Conservation (phyloP, 2,113 vertebrate species). For the Platichthys flesus region DNA sequence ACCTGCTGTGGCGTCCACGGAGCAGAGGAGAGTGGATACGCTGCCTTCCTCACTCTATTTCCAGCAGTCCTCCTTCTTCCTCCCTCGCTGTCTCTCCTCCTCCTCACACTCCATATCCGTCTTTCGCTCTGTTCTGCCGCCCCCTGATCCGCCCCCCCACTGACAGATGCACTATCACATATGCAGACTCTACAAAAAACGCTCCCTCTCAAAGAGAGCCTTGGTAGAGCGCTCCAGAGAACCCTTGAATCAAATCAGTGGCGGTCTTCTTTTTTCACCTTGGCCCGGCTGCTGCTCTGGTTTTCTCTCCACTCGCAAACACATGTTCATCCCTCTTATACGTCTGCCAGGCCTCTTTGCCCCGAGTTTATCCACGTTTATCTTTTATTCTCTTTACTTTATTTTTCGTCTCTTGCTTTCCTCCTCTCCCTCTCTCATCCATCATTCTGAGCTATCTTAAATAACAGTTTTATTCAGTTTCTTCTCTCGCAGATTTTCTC, state of each 20-base stretch:
- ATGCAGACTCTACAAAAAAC: slow-evolving; percentile 62
- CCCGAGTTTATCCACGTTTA: not conserved
- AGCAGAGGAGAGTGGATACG: slow-evolving; percentile 2
- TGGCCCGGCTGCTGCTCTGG: not conserved
- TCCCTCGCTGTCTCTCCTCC: slow-evolving; percentile 30
- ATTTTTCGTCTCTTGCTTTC: not conserved
- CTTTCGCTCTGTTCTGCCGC: slow-evolving; percentile 32
- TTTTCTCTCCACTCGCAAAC: slow-evolving; percentile 16
- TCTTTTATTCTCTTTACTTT: slow-evolving; percentile 6
- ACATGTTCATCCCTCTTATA: slow-evolving; percentile 22
- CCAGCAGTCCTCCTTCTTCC: slow-evolving; percentile 16
- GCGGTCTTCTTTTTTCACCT: not conserved
- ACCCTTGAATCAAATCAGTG: slow-evolving; percentile 55
- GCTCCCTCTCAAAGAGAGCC: slow-evolving; percentile 51
- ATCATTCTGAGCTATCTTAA: not conserved
- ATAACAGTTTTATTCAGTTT: not conserved
- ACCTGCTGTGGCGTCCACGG: slow-evolving; percentile 14
- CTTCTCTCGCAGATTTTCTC: not conserved
- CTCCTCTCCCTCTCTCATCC: not conserved
- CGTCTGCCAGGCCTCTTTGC: not conserved
- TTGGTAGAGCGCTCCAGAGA: slow-evolving; percentile 41
- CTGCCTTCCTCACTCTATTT: slow-evolving; percentile 23
- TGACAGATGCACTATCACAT: slow-evolving; percentile 44
- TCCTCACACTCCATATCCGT: slow-evolving; percentile 41
- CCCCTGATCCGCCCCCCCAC: slow-evolving; percentile 38